These are phyloP conservation scores for Drosophila borborema DNA, from an alignment of 2,888 invertebrate species.

Conservation along the genomic window DNA sequence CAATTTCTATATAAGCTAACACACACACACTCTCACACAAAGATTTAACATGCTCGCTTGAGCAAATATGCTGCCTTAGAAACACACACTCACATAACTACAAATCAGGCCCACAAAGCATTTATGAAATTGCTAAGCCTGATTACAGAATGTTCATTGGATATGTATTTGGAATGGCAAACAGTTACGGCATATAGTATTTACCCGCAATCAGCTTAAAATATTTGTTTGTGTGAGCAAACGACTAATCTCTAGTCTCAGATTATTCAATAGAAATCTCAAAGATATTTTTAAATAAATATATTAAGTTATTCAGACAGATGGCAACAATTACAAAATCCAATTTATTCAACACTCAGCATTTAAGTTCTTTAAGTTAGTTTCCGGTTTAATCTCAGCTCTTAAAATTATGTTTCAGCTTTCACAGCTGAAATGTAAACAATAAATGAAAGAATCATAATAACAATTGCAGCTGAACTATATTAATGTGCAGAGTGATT, in stretches of 20 bases:
- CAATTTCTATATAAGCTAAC: conserved; percentile 14
- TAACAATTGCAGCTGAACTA: conserved; percentile 12
- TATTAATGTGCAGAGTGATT: conserved; percentile 28
- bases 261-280: neutral
- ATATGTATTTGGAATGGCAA: neutral
- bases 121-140: conserved; percentile 4
- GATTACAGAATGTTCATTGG: neutral
- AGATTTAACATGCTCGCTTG: conserved; percentile 3
- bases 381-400: no score
- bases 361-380: no score
- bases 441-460: conserved; percentile 16
- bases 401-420: no score
- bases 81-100: conserved; percentile 16
- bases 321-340: no score
- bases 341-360: no score
- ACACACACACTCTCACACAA: conserved; percentile 11
- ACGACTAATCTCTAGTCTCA: neutral
- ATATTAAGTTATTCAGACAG: no score
- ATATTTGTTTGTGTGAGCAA: neutral
- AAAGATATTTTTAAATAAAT: no score
- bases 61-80: conserved; percentile 21
- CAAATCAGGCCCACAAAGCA: conserved; percentile 18
- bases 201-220: neutral
- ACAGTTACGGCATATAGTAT: neutral
- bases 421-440: no score